Base-by-base conservation (phyloP, 1,140 invertebrate species). In the Drosophila varians region DNA sequence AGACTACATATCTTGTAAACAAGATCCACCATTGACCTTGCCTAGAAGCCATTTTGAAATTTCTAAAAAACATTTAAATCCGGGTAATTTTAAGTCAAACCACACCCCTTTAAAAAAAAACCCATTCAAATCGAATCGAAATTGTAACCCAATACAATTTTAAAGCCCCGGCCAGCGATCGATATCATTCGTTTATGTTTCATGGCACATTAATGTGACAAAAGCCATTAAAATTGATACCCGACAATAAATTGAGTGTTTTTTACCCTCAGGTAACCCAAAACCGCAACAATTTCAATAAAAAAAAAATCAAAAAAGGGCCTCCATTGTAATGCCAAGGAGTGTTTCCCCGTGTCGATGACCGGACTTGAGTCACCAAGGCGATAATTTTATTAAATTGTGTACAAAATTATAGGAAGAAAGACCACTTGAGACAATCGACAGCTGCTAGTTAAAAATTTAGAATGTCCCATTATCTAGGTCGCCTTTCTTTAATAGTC, bases 211-310 rank as follows among this genome's bases (percentile, higher is more conserved):
- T 71, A 74, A 78, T 62, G 55, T 51, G 54, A 51, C 43, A 45
- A 12, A 46, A 53, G 51, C 46, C 77, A 79, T 84, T 84, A 72
- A 84, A 66, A 79, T n/a, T 58, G 71, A 83, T 61, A 66, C 64
- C 57, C 68, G 43, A 56, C 49, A 55, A 54, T 48, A 72, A 72
- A 60, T 71, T 72, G 47, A 34, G 49, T 48, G 53, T 31, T 25
- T 31, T 31, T 18, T 14, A 23, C 43, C 16, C 18, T 23, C 23
- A 38, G 46, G 58, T 62, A 51, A 48, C 69, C 46, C 55, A 19
- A 71, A 60, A 71, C 66, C 54, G 66, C 66, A 52, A 71, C 8
- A 51, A 31, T 49, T 48, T 28, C 28, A 28, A n/a, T n/a, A n/a
- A n/a, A n/a, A n/a, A 19, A 49, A 70, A 28, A 71, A 28, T 58